Conservation (phyloP, 1,140 invertebrate species). For the Leptonema lineaticorne region DNA sequence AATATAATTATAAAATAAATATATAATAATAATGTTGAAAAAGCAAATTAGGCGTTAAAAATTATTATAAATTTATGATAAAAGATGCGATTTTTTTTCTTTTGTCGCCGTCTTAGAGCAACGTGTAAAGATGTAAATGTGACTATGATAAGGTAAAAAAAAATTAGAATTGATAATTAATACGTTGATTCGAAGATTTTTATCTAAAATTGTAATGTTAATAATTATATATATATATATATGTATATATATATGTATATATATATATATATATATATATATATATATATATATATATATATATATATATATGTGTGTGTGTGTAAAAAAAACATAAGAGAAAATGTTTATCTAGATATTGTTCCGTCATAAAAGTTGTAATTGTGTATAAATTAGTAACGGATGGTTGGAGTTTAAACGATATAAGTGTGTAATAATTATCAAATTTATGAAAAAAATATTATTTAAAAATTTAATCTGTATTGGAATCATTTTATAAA, state of each 20-base stretch:
- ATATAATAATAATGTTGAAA: not conserved
- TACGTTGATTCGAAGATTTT: too few relatives aligned
- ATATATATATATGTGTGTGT: not conserved
- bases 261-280: not conserved
- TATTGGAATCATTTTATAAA: too few relatives aligned
- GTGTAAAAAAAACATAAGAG: not conserved
- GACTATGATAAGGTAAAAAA: not conserved
- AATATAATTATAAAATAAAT: not conserved
- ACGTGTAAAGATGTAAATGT: slow-evolving; percentile 9
- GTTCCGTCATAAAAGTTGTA: too few relatives aligned
- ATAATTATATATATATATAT: not conserved
- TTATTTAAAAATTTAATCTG: too few relatives aligned
- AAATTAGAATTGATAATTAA: slow-evolving; percentile 17
- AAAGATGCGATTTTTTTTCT: not conserved
- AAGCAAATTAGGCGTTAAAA: not conserved
- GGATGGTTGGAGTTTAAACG: too few relatives aligned
- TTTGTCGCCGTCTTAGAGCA: too few relatives aligned
- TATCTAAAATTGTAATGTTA: too few relatives aligned
- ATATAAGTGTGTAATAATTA: too few relatives aligned
- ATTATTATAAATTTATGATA: slow-evolving; percentile 11
- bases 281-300: not conserved
- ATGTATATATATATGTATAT: not conserved
- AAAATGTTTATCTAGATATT: too few relatives aligned
- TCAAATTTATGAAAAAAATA: too few relatives aligned
- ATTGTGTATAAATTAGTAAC: too few relatives aligned